A percentile compares a stretch with the other conserved stretches of the same genome.
These are phyloP conservation scores for Dendrocopos noguchii DNA, from an alignment of 2,113 vertebrate genomes.

Conservation along the genomic window DNA sequence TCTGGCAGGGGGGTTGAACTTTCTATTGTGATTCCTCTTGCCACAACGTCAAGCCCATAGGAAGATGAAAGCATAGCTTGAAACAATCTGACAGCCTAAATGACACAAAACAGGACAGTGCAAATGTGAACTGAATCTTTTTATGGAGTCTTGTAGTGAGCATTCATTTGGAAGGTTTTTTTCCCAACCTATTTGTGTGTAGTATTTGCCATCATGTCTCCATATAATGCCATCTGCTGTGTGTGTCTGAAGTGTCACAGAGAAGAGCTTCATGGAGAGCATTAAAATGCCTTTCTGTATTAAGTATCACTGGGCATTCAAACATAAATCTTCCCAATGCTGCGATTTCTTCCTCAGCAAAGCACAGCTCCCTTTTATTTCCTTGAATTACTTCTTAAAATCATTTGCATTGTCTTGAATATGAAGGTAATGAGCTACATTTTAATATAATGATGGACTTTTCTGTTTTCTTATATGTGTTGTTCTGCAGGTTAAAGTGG, in stretches of 20 bases:
- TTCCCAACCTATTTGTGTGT: background rate
- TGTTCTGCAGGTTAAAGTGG: slow-evolving; percentile 5
- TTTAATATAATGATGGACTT: background rate
- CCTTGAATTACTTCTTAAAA: background rate
- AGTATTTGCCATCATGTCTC: background rate
- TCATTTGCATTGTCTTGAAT: background rate
- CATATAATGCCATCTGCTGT: background rate
- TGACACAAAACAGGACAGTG: background rate
- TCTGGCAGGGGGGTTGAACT: too few species aligned
- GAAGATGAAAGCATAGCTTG: background rate
- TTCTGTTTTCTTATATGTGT: background rate
- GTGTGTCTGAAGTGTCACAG: background rate
- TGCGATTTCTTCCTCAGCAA: background rate
- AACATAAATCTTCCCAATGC: background rate
- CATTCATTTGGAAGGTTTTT: background rate
- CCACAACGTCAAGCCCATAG: background rate
- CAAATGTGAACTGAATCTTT: background rate
- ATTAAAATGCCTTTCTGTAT: background rate
- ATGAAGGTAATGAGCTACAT: background rate
- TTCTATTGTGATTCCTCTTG: background rate
- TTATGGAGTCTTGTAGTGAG: background rate
- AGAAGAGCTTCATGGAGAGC: background rate
- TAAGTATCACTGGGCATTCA: background rate
- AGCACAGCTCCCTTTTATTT: background rate
- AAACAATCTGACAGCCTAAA: background rate